These are phyloP conservation scores for Crematogaster levior DNA, from an alignment of 2,888 invertebrate genomes.

Conservation along the genomic window DNA sequence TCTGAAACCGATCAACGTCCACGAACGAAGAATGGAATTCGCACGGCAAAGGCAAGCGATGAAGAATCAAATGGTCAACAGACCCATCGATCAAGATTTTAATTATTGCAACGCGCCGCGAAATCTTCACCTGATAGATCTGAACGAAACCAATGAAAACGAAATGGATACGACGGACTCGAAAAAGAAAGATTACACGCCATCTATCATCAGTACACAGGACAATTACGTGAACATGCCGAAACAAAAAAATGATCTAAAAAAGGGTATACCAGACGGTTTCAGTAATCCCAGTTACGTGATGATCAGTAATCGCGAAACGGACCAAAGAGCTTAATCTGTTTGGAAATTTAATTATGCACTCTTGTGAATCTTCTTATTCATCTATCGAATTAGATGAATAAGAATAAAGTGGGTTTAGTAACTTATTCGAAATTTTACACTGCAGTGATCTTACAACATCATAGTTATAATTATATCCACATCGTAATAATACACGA, in stretches of 20 bases:
- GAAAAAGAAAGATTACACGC: constrained; percentile 75
- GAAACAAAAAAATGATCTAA: constrained; percentile 85
- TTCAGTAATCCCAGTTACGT: constrained; percentile 85
- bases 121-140: constrained; percentile 74
- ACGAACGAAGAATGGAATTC: constrained; percentile 82
- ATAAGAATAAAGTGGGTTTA: background rate
- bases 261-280: constrained; percentile 76
- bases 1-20: constrained; percentile 83
- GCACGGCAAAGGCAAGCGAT: constrained; percentile 76
- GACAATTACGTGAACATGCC: constrained; percentile 88
- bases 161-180: constrained; percentile 47
- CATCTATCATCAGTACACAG: constrained; percentile 79
- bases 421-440: background rate
- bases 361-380: background rate
- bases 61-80: constrained; percentile 61
- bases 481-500: background rate
- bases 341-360: background rate
- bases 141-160: constrained; percentile 57
- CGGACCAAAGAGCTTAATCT: constrained; percentile 50
- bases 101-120: constrained; percentile 81
- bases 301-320: constrained; percentile 74
- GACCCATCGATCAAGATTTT: constrained; percentile 69
- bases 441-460: background rate
- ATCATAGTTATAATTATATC: background rate
- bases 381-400: background rate